Conservation (phyloP, 2,888 invertebrate genomes). For the Arenicola marina region DNA sequence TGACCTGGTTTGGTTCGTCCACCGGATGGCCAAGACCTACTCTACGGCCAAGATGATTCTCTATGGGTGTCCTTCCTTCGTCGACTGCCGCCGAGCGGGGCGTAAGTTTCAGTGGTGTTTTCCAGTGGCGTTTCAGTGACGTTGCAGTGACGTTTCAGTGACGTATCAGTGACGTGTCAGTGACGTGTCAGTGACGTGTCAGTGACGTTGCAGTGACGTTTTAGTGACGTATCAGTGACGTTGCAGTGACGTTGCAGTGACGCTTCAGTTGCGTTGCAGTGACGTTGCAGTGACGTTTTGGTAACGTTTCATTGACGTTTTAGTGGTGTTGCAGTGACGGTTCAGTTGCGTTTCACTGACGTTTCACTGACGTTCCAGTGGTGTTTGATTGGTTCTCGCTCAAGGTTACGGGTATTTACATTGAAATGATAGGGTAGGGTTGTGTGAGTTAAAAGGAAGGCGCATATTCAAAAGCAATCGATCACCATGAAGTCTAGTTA, state of each 20-base stretch:
- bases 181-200: background rate
- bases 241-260: background rate
- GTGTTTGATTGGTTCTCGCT: no score
- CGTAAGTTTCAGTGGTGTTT: no score
- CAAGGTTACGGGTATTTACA: no score
- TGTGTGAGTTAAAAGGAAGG: no score
- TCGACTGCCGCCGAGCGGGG: constrained; percentile 53
- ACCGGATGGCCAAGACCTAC: constrained; percentile 53
- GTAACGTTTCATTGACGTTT: background rate
- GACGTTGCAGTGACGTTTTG: background rate
- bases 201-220: background rate
- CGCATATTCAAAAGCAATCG: no score
- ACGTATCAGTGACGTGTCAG: background rate
- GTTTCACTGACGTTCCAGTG: no score
- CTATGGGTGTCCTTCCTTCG: constrained; percentile 55
- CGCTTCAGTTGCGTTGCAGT: background rate
- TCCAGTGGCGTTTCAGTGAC: no score
- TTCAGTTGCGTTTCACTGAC: no score
- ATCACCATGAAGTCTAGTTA: no score
- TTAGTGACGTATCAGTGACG: background rate
- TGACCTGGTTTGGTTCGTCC: constrained; percentile 53
- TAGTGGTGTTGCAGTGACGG: no score
- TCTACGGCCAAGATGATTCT: constrained; percentile 50
- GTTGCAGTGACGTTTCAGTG: no score
- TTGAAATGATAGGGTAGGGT: no score